Base-by-base conservation (phyloP, 2,888 invertebrate genomes). In the Heliconius ethilla region DNA sequence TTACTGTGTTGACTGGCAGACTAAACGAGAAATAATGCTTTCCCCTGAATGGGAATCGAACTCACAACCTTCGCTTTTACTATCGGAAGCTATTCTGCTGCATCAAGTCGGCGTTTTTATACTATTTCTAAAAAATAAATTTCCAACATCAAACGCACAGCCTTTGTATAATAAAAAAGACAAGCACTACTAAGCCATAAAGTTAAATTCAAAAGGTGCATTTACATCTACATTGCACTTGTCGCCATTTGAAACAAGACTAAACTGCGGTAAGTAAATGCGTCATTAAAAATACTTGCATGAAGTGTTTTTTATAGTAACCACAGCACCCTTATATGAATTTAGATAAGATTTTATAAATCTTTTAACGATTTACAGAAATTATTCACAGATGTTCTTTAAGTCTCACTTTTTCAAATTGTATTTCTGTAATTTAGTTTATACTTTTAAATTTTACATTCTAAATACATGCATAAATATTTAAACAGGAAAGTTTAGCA, bases 281-380 rank as follows among this genome's bases (percentile, higher is more conserved):
- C 77, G 59, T 77, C 73, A 77, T 77, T 77, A 77, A 77, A 77
- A 77, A 77, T 73, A 77, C 66, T 33, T 67, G 77, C 77, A 73
- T 73, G 77, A 73, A 73, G 51, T 73, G 59, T 27, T 66, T 27
- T 73, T 76, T 65, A 76, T 29, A 65, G 40, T 33, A 33, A n/a
- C n/a, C 22, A 7, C 22, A 33, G 13, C 3, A 22, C 55, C 13
- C 25, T 72, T 72, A 72, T 59, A 33, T 33, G 25, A 59, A 59
- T 27, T 70, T 27, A 70, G 27, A 70, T 70, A 70, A 70, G 70
- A 70, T 27, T 27, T 45, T 10, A 11, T n/a, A 2, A 51, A 10
- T 5, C n/a, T 67, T 67, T 40, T 1, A 25, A n/a, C 6, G 55
- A 40, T 69, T 59, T 69, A 59, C 40, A 70, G 69, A 76, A 18